phyloP scores from a whole-genome alignment of 2,888 invertebrate species.

The Caenorhabditis wallacei region DNA sequence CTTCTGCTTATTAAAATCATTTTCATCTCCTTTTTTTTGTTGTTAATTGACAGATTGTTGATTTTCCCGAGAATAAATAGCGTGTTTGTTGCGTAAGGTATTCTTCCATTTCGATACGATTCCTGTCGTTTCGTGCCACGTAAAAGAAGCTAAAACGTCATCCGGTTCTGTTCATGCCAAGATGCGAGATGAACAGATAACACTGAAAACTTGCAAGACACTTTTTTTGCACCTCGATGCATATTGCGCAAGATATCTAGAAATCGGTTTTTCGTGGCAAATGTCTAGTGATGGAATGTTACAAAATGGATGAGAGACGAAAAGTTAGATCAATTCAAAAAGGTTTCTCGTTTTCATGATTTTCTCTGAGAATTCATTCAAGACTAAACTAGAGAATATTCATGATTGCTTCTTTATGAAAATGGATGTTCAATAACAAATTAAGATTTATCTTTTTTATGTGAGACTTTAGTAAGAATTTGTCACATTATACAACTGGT shows the following conservation, averaged over 20 bases:
- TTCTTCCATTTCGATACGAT: conserved; percentile 30
- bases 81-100: conserved; percentile 49
- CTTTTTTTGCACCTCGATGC: conserved; percentile 57
- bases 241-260: conserved; percentile 51
- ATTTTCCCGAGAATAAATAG: conserved; percentile 46
- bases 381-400: background rate
- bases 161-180: conserved; percentile 49
- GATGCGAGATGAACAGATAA: conserved; percentile 47
- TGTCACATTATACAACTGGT: too few relatives aligned
- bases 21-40: conserved; percentile 9
- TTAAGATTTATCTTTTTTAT: too few relatives aligned
- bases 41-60: conserved; percentile 39
- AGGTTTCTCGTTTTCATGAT: background rate
- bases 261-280: conserved; percentile 10
- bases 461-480: too few relatives aligned
- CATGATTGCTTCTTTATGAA: too few relatives aligned
- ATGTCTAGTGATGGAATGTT: conserved; percentile 15
- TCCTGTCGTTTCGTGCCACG: conserved; percentile 36
- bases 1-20: background rate
- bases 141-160: conserved; percentile 17
- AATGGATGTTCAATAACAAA: background rate
- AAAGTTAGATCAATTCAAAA: background rate
- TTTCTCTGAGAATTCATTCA: background rate
- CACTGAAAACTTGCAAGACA: conserved; percentile 49
- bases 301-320: background rate